phyloP scores from a whole-genome alignment of 2,888 invertebrate genomes.

The Euphydryas editha region DNA sequence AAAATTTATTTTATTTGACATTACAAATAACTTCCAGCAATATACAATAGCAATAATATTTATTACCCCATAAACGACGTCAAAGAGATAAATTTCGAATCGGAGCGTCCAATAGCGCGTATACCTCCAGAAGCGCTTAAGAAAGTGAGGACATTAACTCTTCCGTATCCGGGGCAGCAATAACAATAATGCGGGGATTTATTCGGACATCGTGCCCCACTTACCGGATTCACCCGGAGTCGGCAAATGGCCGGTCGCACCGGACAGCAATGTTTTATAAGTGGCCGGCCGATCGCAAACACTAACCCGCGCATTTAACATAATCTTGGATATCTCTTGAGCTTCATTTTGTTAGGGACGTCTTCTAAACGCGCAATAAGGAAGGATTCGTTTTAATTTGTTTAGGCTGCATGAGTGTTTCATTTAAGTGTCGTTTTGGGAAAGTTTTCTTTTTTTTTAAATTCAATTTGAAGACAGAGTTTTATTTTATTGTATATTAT shows the following conservation, averaged over 20 bases:
- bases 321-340: conserved; percentile 60
- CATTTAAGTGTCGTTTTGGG: background rate
- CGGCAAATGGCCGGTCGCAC: conserved; percentile 36
- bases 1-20: background rate
- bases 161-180: conserved; percentile 50
- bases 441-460: background rate
- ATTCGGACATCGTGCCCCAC: conserved; percentile 66
- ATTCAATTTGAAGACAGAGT: background rate
- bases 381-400: conserved; percentile 4
- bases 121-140: conserved; percentile 19
- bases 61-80: conserved; percentile 7
- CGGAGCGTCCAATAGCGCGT: conserved; percentile 25
- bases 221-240: conserved; percentile 65
- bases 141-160: conserved; percentile 31
- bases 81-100: conserved; percentile 13
- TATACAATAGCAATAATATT: conserved; percentile 6
- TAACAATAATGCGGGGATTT: conserved; percentile 57
- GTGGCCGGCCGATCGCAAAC: conserved; percentile 55
- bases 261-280: conserved; percentile 60
- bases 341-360: conserved; percentile 9
- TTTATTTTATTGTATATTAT: background rate
- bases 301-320: conserved; percentile 62
- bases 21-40: background rate
- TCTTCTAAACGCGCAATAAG: conserved; percentile 16
- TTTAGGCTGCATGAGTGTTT: background rate